Base-by-base conservation (phyloP, 2,113 vertebrate species). In the Catagonus wagneri region DNA sequence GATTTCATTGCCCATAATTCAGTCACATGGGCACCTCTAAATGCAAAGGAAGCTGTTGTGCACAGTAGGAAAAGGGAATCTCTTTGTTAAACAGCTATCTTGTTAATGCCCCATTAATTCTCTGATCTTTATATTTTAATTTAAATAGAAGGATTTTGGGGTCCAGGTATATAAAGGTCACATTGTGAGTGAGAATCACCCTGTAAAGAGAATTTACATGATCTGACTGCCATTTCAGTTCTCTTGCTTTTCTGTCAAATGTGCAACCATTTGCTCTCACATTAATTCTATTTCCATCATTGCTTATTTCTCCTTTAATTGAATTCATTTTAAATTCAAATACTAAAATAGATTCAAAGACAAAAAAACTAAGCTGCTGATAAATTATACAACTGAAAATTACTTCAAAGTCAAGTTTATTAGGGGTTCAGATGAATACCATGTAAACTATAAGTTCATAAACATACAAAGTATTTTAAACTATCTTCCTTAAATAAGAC, bases 251-350 rank as follows among this genome's bases (percentile, higher is more conserved):
- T 90, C 71, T 88, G 54, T 44, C n/a, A 83, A 83, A 78, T 23
- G 25, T n/a, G 23, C 13, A 71, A 74, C 58, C 56, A 79, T 63
- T 75, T 54, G 5, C 20, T 84, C 9, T 93, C 81, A 32, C 13
- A 72, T 27, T 4, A 34, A 34, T 88, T 91, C 78, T 56, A n/a
- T 54, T 80, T 92, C 92, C 39, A 79, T 66, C 39, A 83, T 52
- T 39, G 60, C 20, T 87, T 86, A 29, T 74, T 87, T 92, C 52
- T 14, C 65, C 52, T 56, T 92, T 90, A 80, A 79, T 61, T 90
- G 54, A 79, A 68, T 96, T 79, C 2, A 93, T 86, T 96, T 93
- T 61, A 79, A 96, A 80, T 84, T 91, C 44, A 81, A 52, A 69
- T 93, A 85, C 13, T 78, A 92, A 94, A 86, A 89, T 83, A 2